phyloP scores from a whole-genome alignment of 2,888 invertebrate genomes.

The Pyrrhosoma nymphula region DNA sequence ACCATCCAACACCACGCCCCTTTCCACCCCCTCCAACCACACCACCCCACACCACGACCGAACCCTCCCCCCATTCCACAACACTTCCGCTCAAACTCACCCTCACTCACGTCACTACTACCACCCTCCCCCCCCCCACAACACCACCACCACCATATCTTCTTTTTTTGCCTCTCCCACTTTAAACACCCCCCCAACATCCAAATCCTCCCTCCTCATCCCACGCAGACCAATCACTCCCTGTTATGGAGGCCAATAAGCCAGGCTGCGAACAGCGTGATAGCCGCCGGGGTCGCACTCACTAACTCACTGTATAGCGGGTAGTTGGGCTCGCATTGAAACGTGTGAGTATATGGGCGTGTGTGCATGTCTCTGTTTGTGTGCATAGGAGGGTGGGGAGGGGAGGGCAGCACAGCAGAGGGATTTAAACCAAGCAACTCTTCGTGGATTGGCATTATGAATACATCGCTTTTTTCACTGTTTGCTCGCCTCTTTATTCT shows the following conservation, averaged over 20 bases:
- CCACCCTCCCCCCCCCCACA: slow-evolving; percentile 68
- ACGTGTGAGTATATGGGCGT: not conserved
- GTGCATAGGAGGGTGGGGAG: not conserved
- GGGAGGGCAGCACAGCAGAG: slow-evolving; percentile 18
- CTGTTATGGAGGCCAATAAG: slow-evolving; percentile 60
- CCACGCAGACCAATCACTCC: slow-evolving; percentile 52
- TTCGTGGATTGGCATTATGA: slow-evolving; percentile 52
- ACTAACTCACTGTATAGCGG: slow-evolving; percentile 6
- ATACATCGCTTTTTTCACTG: slow-evolving; percentile 41
- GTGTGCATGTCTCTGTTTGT: not conserved
- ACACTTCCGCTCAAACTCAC: slow-evolving; percentile 57
- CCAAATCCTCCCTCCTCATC: slow-evolving; percentile 68
- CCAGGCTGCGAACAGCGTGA: slow-evolving; percentile 42
- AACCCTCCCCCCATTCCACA: not conserved
- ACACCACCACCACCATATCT: not conserved
- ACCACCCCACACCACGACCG: not conserved
- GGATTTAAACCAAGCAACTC: slow-evolving; percentile 58
- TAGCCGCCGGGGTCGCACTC: slow-evolving; percentile 47
- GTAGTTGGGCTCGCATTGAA: slow-evolving; percentile 69
- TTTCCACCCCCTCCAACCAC: not conserved
- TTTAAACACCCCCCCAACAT: slow-evolving; percentile 60
- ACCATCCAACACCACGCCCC: not conserved
- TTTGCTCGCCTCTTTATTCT: slow-evolving; percentile 9
- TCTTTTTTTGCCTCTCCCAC: too few species aligned
- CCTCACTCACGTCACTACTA: slow-evolving; percentile 68